A percentile compares a stretch with the other conserved stretches of the same genome.
Evolutionary conservation across 2,113 vertebrate genomes (phyloP).

Genomic region (Ia io): DNA sequence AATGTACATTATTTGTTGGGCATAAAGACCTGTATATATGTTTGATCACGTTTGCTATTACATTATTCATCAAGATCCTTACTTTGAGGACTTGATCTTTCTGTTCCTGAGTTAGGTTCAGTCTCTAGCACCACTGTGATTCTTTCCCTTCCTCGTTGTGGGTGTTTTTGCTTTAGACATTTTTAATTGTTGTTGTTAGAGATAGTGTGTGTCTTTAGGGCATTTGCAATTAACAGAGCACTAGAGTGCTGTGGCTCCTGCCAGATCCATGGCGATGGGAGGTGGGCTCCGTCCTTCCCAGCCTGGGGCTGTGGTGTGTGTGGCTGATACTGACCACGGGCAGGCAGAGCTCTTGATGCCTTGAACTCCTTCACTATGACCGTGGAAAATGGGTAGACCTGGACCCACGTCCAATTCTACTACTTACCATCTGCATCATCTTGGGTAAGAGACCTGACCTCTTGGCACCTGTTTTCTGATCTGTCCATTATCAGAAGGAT

Average conservation of each 20-base stretch:
- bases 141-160: not conserved
- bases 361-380: not conserved
- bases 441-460: not conserved
- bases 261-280: too few species aligned
- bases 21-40: fast-evolving
- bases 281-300: not conserved
- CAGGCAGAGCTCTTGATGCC: not conserved
- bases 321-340: not conserved
- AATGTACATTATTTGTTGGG: not conserved
- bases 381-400: not conserved
- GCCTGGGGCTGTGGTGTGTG: not conserved
- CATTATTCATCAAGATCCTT: not conserved
- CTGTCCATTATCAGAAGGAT: not conserved
- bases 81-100: not conserved
- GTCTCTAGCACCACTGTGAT: not conserved
- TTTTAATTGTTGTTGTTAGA: not conserved
- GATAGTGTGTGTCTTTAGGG: not conserved
- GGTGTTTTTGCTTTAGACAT: not conserved
- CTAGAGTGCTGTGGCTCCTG: not conserved
- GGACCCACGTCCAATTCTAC: not conserved
- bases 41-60: not conserved
- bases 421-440: too few species aligned
- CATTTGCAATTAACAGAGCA: not conserved
- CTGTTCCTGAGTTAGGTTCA: not conserved
- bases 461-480: not conserved